Conservation (phyloP, 35 echinoderm and acorn worm genomes). For the Lytechinus pictus region DNA sequence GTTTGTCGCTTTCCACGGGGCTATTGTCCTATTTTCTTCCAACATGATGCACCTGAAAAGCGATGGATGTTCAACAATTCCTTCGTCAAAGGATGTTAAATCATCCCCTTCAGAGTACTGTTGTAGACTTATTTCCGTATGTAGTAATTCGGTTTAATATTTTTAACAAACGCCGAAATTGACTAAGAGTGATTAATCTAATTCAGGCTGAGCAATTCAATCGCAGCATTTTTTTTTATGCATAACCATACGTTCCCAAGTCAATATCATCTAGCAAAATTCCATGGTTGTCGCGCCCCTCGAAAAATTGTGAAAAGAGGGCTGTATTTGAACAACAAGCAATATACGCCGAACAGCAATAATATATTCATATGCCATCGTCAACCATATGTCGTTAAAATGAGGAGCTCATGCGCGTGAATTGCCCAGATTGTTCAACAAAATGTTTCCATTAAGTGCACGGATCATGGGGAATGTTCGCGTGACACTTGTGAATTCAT, state of each 20-base stretch:
- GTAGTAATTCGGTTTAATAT: not conserved
- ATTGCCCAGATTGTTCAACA: slow-evolving; percentile 1
- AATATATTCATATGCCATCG: slow-evolving; percentile 40
- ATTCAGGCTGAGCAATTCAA: not conserved
- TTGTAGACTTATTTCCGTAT: not conserved
- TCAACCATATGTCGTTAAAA: slow-evolving; percentile 26
- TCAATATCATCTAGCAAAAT: not conserved
- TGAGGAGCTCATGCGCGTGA: not conserved
- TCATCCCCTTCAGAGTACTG: not conserved
- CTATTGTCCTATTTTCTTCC: not conserved
- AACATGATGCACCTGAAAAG: not conserved
- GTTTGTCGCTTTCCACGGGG: not conserved
- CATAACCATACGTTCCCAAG: not conserved
- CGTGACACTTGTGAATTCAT: slow-evolving; percentile 1
- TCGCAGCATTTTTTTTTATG: not conserved
- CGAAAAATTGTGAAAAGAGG: not conserved
- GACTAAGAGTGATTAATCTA: not conserved
- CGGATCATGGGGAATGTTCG: not conserved
- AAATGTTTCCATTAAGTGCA: not conserved
- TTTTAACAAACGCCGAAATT: not conserved
- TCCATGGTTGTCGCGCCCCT: not conserved
- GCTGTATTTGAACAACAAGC: slow-evolving; percentile 31
- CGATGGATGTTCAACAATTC: not conserved
- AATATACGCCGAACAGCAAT: not conserved
- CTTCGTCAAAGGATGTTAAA: not conserved